A percentile compares a stretch with the other conserved stretches of the same genome.
phyloP scores from a whole-genome alignment of 2,888 invertebrate genomes.

The Bruchidius siliquastri region DNA sequence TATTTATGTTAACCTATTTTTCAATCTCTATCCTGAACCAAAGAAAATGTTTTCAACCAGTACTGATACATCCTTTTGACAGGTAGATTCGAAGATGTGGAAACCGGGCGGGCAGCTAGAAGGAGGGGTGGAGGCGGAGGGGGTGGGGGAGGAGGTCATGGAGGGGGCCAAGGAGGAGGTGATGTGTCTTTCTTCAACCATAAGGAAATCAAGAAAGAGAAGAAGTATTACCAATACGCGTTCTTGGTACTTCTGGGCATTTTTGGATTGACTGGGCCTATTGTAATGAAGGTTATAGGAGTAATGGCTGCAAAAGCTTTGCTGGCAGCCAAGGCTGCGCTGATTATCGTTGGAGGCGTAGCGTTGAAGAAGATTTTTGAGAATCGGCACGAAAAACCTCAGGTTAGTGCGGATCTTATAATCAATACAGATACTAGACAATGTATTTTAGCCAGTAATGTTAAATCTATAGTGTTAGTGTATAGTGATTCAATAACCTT shows the following conservation, averaged over 20 bases:
- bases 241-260: slow-evolving; percentile 42
- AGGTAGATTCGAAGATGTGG: not conserved
- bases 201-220: slow-evolving; percentile 28
- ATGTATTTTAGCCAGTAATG: too few species aligned
- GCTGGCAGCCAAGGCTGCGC: slow-evolving; percentile 67
- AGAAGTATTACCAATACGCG: slow-evolving; percentile 37
- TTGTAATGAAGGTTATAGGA: slow-evolving; percentile 65
- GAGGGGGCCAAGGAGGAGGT: slow-evolving; percentile 16
- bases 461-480: too few species aligned
- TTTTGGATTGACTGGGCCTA: slow-evolving; percentile 63
- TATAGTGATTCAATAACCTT: too few species aligned
- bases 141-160: slow-evolving; percentile 15
- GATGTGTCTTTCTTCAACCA: slow-evolving; percentile 19
- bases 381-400: slow-evolving; percentile 60
- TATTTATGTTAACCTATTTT: too few species aligned
- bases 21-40: too few species aligned
- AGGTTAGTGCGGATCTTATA: slow-evolving; percentile 51
- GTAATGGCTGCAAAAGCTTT: slow-evolving; percentile 68
- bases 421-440: too few species aligned
- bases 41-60: too few species aligned
- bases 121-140: slow-evolving; percentile 15
- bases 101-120: not conserved
- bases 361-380: slow-evolving; percentile 68
- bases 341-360: slow-evolving; percentile 68
- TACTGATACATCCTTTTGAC: not conserved